phyloP scores from a whole-genome alignment of 2,797 vertebrate species.

The Cossypha polioptera region DNA sequence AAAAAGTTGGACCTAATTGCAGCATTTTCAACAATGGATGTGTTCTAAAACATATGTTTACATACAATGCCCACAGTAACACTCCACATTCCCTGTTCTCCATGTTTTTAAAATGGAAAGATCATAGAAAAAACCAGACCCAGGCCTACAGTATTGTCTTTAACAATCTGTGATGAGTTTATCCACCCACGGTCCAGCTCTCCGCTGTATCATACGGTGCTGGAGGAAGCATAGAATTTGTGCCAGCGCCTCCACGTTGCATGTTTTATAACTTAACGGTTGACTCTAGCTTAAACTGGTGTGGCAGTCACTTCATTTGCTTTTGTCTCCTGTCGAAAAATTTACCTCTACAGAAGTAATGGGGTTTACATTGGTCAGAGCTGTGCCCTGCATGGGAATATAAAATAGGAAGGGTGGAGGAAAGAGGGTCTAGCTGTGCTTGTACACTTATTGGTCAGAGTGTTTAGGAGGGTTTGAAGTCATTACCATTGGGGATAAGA shows the following conservation, averaged over 20 bases:
- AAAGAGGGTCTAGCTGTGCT: background rate
- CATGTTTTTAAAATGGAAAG: background rate
- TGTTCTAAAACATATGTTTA: background rate
- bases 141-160: background rate
- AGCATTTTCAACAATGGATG: background rate
- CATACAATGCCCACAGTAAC: background rate
- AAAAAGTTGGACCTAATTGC: background rate
- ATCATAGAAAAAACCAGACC: background rate
- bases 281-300: background rate
- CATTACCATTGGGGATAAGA: background rate
- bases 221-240: background rate
- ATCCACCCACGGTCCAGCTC: background rate
- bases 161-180: background rate
- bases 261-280: background rate
- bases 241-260: background rate
- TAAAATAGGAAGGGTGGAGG: background rate
- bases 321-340: background rate
- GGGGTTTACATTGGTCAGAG: background rate
- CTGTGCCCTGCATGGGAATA: background rate
- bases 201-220: accelerated
- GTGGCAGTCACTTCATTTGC: background rate
- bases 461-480: background rate
- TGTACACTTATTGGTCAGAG: background rate
- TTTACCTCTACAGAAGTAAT: background rate
- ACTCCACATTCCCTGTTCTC: background rate